A percentile compares a stretch with the other conserved stretches of the same genome.
phyloP scores from a whole-genome alignment of 2,797 vertebrate genomes.

The Sphaeramia orbicularis region DNA sequence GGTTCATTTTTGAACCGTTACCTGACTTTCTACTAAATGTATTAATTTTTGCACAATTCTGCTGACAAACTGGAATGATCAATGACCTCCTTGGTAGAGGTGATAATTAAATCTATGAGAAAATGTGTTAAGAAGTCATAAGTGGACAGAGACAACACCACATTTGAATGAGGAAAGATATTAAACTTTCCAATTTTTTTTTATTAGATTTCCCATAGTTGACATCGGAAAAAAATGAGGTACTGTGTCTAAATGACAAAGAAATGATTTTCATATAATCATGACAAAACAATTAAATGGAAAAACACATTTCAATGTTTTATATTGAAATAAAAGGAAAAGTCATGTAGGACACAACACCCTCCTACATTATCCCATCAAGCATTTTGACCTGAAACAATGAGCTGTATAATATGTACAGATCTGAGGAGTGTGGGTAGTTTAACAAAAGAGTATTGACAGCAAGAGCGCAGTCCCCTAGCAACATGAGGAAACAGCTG shows the following conservation, averaged over 20 bases:
- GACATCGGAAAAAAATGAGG: slow-evolving; percentile 75
- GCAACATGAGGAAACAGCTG: slow-evolving; percentile 45
- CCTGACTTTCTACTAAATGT: too few species aligned
- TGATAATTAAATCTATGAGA: too few species aligned
- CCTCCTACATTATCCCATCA: slow-evolving; percentile 4
- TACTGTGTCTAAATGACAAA: slow-evolving; percentile 68
- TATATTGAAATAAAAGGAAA: slow-evolving; percentile 10
- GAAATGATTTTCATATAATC: slow-evolving; percentile 33
- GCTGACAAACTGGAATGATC: too few species aligned
- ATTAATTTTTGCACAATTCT: too few species aligned
- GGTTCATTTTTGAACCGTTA: too few species aligned
- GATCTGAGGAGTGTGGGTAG: slow-evolving; percentile 21
- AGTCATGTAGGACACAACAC: slow-evolving; percentile 15
- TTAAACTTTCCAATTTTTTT: slow-evolving; percentile 17
- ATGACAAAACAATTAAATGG: slow-evolving; percentile 21
- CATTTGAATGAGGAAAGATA: neutral
- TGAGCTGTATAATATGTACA: slow-evolving; percentile 14
- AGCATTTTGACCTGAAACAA: slow-evolving; percentile 24
- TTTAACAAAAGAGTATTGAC: slow-evolving; percentile 15
- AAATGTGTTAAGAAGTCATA: too few species aligned
- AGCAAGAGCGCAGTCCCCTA: slow-evolving; percentile 25
- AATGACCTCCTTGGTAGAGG: too few species aligned
- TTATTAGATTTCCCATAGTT: slow-evolving; percentile 67
- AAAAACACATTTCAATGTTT: slow-evolving; percentile 27
- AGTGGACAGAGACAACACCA: too few species aligned